A percentile compares a stretch with the other conserved stretches of the same genome.
Evolutionary conservation across 2,888 invertebrate species (phyloP).

Genomic region (Anorthoa munda): DNA sequence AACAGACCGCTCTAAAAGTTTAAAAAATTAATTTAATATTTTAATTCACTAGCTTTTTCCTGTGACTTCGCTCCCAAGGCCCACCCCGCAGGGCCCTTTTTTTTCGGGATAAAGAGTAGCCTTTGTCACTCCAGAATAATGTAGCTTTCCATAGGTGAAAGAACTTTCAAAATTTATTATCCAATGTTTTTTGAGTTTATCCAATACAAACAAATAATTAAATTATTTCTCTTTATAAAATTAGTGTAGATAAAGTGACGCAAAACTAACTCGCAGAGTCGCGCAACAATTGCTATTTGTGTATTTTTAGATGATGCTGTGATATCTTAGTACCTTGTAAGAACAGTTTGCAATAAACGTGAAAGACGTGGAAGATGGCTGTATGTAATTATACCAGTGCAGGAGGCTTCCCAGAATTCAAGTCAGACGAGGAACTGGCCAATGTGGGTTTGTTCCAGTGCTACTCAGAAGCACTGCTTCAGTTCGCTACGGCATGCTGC

Average conservation of each 20-base stretch:
- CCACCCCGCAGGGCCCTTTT: too few species aligned
- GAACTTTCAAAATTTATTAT: too few species aligned
- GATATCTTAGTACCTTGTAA: neutral
- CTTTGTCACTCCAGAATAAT: too few species aligned
- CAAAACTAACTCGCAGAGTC: conserved; percentile 1
- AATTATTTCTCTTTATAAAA: too few species aligned
- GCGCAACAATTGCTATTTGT: too few species aligned
- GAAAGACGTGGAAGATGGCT: conserved; percentile 5
- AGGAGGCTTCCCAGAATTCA: conserved; percentile 43
- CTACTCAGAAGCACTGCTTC: conserved; percentile 92
- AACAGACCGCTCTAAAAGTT: conserved; percentile 1
- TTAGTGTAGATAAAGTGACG: neutral
- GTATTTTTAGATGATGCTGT: neutral
- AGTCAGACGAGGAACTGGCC: conserved; percentile 76
- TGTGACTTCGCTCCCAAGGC: too few species aligned
- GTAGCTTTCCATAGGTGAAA: too few species aligned
- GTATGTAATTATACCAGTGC: conserved; percentile 8
- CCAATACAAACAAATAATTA: too few species aligned
- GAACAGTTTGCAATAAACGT: neutral
- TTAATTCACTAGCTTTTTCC: neutral
- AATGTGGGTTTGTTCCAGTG: conserved; percentile 91
- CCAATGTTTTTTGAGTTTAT: too few species aligned
- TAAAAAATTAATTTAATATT: conserved; percentile 1
- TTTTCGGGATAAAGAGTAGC: too few species aligned
- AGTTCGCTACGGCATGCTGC: conserved; percentile 93